These are phyloP conservation scores for Lagorchestes hirsutus DNA, from an alignment of 2,797 vertebrate species.

Conservation along the genomic window DNA sequence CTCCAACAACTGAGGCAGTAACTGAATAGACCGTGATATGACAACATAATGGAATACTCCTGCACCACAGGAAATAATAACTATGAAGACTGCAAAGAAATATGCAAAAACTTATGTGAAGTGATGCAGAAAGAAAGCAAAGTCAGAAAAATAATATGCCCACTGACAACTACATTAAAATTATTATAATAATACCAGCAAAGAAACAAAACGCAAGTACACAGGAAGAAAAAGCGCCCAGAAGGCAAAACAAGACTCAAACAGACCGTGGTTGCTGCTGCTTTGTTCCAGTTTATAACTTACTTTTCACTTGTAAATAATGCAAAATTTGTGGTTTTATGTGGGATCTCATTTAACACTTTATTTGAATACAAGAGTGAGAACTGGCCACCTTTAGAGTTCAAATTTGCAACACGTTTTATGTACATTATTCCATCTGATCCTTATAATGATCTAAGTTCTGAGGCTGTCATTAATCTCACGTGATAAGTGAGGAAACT, in stretches of 20 bases:
- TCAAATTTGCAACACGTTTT: background rate
- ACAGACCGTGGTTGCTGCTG: background rate
- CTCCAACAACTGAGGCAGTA: background rate
- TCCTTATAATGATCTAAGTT: background rate
- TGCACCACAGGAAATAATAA: background rate
- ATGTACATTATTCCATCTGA: background rate
- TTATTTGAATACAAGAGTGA: background rate
- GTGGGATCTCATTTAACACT: background rate
- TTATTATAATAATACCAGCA: background rate
- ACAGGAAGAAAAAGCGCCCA: background rate
- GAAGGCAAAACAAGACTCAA: background rate
- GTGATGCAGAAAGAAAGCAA: background rate
- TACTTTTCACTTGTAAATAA: background rate
- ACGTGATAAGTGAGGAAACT: background rate
- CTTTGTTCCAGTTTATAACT: background rate
- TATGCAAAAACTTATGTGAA: background rate
- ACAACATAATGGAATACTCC: background rate
- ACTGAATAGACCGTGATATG: background rate
- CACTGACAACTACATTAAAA: background rate
- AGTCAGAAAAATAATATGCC: background rate
- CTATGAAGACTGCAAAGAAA: background rate
- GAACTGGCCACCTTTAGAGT: background rate
- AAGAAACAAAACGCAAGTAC: background rate
- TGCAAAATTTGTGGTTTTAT: background rate
- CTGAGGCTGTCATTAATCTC: background rate